A percentile compares a stretch with the other conserved stretches of the same genome.
phyloP scores from a whole-genome alignment of 2,797 vertebrate species.

The Oophaga sylvatica region DNA sequence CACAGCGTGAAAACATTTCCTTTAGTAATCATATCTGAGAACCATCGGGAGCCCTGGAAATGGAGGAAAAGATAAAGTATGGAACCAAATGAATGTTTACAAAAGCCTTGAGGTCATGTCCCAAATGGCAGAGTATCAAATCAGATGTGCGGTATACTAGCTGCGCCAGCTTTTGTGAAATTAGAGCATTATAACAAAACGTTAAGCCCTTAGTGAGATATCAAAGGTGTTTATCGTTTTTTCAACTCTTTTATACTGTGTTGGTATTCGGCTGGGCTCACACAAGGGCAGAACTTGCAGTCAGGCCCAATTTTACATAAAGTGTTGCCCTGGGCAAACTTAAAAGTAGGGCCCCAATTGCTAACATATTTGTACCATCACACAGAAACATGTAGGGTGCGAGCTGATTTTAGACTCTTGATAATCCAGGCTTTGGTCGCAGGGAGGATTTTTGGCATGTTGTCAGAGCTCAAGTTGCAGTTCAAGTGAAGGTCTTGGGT shows the following conservation, averaged over 20 bases:
- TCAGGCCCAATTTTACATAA: no score
- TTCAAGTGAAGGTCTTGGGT: no score
- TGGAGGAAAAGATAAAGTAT: conserved; percentile 53
- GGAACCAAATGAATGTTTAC: conserved; percentile 29
- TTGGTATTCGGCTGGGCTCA: background rate
- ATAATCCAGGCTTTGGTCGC: no score
- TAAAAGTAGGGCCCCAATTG: no score
- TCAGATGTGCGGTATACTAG: conserved; percentile 1
- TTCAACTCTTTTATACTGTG: background rate
- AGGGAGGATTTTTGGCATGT: no score
- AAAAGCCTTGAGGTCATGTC: conserved; percentile 7
- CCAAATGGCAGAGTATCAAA: conserved; percentile 30
- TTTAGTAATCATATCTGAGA: conserved; percentile 46
- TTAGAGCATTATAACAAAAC: background rate
- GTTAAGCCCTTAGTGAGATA: background rate
- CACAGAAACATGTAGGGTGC: no score
- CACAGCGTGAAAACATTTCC: conserved; percentile 54
- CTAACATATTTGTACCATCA: no score
- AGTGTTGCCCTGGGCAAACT: no score
- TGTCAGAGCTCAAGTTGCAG: no score
- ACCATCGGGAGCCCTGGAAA: conserved; percentile 24
- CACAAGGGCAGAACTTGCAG: background rate
- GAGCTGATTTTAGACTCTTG: no score
- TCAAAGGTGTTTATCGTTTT: no score
- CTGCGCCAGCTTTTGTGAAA: background rate